Evolutionary conservation across 2,113 vertebrate genomes (phyloP).

Genomic region (Bos indicus): DNA sequence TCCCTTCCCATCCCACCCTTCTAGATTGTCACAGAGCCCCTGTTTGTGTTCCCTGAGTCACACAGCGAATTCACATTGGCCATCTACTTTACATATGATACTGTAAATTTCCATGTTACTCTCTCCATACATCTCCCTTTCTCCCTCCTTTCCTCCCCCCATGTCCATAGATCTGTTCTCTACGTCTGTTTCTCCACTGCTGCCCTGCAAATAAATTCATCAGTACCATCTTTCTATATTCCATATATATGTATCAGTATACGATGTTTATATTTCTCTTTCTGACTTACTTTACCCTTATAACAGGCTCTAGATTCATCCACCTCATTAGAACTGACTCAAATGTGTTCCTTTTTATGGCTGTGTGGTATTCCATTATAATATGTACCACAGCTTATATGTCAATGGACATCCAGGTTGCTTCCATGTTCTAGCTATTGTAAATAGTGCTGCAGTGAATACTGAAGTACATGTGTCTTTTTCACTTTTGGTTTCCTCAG

Average conservation of each 20-base stretch:
- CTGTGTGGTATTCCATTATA: background rate
- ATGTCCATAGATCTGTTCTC: background rate
- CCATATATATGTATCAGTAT: background rate
- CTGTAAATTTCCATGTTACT: background rate
- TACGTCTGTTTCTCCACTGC: background rate
- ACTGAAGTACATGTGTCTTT: background rate
- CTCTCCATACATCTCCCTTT: background rate
- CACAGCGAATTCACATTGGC: background rate
- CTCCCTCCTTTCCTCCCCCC: background rate
- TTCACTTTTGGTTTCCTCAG: background rate
- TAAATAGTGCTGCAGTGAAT: background rate
- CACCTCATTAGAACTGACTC: background rate
- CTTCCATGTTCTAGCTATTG: background rate
- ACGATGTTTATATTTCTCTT: background rate
- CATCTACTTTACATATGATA: background rate
- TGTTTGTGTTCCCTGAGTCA: background rate
- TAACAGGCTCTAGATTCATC: background rate
- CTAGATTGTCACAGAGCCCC: background rate
- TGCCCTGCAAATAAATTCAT: background rate
- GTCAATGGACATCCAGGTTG: background rate
- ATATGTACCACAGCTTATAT: background rate
- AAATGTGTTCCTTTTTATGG: background rate
- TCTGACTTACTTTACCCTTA: background rate
- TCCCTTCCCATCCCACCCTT: background rate
- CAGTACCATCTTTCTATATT: background rate